Conservation (phyloP, 1,140 invertebrate species). For the Elysia chlorotica region DNA sequence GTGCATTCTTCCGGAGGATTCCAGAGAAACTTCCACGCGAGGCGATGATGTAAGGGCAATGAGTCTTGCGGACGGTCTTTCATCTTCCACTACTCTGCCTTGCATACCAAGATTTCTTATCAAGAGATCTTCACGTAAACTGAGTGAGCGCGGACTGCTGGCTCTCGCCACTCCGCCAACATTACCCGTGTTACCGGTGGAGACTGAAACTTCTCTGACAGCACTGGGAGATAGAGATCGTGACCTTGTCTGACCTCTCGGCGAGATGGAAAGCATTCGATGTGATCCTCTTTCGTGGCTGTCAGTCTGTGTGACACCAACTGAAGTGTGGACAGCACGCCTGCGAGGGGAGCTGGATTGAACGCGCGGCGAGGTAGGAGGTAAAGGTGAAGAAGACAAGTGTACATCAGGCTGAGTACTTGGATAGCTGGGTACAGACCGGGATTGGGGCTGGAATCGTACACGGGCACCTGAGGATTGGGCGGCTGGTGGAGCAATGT, state of each 20-base stretch:
- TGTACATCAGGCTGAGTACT: no score
- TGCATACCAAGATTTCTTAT: neutral
- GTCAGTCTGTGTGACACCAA: neutral
- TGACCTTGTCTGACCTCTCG: neutral
- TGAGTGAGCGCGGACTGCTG: no score
- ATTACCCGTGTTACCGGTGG: neutral
- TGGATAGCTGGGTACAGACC: no score
- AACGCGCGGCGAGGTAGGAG: no score
- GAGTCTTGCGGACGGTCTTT: neutral
- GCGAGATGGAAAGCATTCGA: conserved; percentile 2
- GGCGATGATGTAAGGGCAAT: neutral
- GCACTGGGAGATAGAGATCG: neutral
- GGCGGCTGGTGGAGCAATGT: neutral
- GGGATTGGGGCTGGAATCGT: conserved; percentile 9
- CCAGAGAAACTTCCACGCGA: neutral
- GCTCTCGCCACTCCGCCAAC: no score
- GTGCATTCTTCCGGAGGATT: neutral
- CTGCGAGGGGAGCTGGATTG: neutral
- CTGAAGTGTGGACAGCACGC: neutral
- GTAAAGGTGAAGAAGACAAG: no score
- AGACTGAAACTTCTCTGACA: neutral
- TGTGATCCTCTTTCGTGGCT: neutral
- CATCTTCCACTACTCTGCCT: neutral
- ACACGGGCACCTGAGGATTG: neutral
- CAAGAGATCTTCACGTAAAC: neutral